Evolutionary conservation across 1,140 invertebrate genomes (phyloP).

Genomic region (Spodoptera frugiperda): DNA sequence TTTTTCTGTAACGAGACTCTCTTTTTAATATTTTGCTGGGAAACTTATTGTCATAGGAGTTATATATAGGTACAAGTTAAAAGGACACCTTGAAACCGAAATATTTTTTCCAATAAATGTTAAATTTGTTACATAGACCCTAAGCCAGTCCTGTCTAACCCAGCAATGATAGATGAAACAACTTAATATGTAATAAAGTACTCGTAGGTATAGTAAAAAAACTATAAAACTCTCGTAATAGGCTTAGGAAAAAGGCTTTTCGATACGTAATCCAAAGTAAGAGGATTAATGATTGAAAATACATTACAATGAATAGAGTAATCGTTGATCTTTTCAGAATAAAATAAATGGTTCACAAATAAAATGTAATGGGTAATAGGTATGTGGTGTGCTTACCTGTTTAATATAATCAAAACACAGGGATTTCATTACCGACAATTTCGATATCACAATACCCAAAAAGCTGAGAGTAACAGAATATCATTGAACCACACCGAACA

Average conservation of each 20-base stretch:
- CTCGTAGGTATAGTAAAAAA: not conserved
- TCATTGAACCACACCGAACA: not conserved
- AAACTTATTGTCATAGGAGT: not conserved
- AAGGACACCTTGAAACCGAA: not conserved
- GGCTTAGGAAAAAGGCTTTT: too few species aligned
- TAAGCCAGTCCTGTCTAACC: too few species aligned
- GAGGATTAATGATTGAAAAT: too few species aligned
- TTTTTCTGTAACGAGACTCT: slow-evolving; percentile 3
- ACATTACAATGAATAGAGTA: too few species aligned
- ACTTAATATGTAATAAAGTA: not conserved
- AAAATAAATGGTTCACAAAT: too few species aligned
- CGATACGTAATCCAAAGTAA: too few species aligned
- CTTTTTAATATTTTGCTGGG: slow-evolving; percentile 4
- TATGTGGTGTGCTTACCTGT: not conserved
- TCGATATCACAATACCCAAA: not conserved
- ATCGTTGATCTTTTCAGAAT: too few species aligned
- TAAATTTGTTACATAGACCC: too few species aligned
- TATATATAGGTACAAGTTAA: too few species aligned
- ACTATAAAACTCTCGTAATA: too few species aligned
- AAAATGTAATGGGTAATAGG: not conserved
- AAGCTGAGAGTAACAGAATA: slow-evolving; percentile 1
- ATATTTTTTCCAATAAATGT: not conserved
- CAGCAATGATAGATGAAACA: not conserved
- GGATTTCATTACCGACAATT: not conserved
- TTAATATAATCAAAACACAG: not conserved